phyloP scores from a whole-genome alignment of 2,113 vertebrate genomes.

The Parus major region DNA sequence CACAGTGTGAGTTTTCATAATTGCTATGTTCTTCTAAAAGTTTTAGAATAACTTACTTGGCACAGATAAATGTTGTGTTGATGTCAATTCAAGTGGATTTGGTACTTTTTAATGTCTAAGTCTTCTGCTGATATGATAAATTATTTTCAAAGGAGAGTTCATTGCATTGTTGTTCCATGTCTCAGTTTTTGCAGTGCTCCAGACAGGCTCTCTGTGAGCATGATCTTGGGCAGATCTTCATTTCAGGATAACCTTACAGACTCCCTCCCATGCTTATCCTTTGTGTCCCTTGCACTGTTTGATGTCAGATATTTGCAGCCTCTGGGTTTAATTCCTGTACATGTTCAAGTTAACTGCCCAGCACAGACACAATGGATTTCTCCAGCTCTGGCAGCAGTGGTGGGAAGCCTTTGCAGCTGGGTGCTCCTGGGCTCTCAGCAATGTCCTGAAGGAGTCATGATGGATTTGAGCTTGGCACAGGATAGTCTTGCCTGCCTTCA shows the following conservation, averaged over 20 bases:
- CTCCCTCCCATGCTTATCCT: background rate
- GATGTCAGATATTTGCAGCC: background rate
- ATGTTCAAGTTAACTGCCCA: background rate
- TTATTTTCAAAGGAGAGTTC: background rate
- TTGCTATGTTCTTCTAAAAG: background rate
- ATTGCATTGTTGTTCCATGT: background rate
- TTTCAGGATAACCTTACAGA: background rate
- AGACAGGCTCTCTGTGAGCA: background rate
- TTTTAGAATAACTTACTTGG: background rate
- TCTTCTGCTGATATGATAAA: background rate
- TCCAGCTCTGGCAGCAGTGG: background rate
- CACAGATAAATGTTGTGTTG: background rate
- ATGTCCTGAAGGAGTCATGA: rapidly evolving
- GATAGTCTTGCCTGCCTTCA: background rate
- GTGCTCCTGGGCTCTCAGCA: background rate
- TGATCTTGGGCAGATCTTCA: background rate
- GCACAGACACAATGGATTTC: background rate
- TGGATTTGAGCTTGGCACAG: background rate
- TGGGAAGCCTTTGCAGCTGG: background rate
- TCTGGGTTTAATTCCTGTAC: background rate
- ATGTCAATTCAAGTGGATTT: background rate
- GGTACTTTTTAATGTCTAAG: background rate
- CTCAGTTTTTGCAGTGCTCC: background rate
- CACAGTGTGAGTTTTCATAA: background rate
- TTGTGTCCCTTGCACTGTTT: rapidly evolving